Evolutionary conservation across 1,140 invertebrate species (phyloP).

Genomic region (Apis mellifera): Amel_HAv3.1 CM009943.2:211001-211500

Average conservation of each 20-base stretch:
- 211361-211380: neutral
- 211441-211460: neutral
- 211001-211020: neutral
- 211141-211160: too few relatives aligned
- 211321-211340: neutral
- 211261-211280: too few relatives aligned
- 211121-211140: too few relatives aligned
- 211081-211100: neutral
- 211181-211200: too few relatives aligned
- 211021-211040: neutral
- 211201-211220: too few relatives aligned
- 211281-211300: neutral
- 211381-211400: neutral
- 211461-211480: neutral
- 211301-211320: neutral
- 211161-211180: too few relatives aligned
- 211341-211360: neutral
- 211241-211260: too few relatives aligned
- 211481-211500: neutral
- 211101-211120: too few relatives aligned
- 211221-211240: too few relatives aligned
- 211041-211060: neutral
- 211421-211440: fast-evolving
- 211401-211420: neutral
- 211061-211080: neutral